Conservation (phyloP, 2,113 vertebrate species). For the Guaruba guarouba region DNA sequence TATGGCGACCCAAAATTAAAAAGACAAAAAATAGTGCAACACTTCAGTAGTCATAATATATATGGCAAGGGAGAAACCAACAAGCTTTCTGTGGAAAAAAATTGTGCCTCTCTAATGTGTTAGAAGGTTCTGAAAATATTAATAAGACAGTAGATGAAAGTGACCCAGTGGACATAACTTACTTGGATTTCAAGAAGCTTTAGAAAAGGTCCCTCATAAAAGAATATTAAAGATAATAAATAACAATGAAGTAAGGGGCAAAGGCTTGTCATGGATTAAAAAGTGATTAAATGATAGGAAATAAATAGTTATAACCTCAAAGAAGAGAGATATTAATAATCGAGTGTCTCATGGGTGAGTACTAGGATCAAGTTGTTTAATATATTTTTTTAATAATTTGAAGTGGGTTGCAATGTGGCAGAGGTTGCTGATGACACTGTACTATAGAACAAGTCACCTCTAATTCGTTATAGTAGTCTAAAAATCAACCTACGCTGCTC, state of each 20-base stretch:
- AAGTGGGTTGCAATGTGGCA: conserved; percentile 20
- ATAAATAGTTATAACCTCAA: conserved; percentile 69
- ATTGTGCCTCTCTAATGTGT: conserved; percentile 8
- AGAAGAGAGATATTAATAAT: conserved; percentile 66
- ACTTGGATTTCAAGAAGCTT: conserved; percentile 67
- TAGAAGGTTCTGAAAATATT: conserved; percentile 66
- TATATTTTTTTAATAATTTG: conserved; percentile 60
- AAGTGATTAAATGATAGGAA: conserved; percentile 69
- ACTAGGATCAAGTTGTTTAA: conserved; percentile 15
- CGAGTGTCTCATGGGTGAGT: conserved; percentile 35
- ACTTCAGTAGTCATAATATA: neutral
- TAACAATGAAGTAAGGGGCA: conserved; percentile 69
- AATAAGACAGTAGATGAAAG: conserved; percentile 56
- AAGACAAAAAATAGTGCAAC: neutral
- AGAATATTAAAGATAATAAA: conserved; percentile 75
- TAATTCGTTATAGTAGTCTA: neutral
- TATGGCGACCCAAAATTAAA: conserved; percentile 14
- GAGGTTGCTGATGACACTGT: conserved; percentile 32
- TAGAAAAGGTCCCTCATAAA: conserved; percentile 69
- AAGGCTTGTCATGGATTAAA: conserved; percentile 70
- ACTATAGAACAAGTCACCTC: neutral
- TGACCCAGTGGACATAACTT: conserved; percentile 68
- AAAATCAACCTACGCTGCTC: neutral
- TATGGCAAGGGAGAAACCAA: neutral
- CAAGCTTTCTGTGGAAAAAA: conserved; percentile 21